Evolutionary conservation across 2,888 invertebrate genomes (phyloP), one percentile per base, ranked within the genome.

Genomic region (Cataglyphis cursor): DNA sequence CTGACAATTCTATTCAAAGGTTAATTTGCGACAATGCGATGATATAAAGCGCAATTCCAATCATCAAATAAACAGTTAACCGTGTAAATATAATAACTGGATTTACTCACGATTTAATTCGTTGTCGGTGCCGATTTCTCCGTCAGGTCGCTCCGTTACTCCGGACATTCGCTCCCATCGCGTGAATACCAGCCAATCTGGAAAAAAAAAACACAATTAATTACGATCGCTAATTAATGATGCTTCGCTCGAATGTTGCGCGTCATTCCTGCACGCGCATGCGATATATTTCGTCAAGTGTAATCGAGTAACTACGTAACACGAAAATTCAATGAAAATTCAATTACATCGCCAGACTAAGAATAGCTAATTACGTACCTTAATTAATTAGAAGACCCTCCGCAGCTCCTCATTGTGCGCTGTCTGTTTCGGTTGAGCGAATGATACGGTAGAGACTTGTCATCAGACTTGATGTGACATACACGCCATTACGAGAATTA

Each of bases 51-150:
- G 48, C 31, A 21, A 31, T 31, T 70, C 28, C 41, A 57, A 70
- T 57, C 41, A 41, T 68, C 41, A 41, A 68, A 57, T 57, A 68
- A 68, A 31, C 41, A 57, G 41, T 57, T 41, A 70, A 57, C 41
- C 21, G 41, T 70, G 54, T 31, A 78, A 78, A 78, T 78, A 70
- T 70, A 68, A 76, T 24, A 66, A 76, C 41, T 41, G 54, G 12
- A 41, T 70, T 57, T 75, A 65, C 24, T 75, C 66, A 51, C 24
- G 21, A 12, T 48, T 35, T 51, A 35, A 35, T 48, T 35, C 35
- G 24, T 75, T 65, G 31, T 31, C 64, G 18, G 18, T 31, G 21
- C 18, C 35, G 10, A 51, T 51, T 51, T 21, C 41, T 59, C 24
- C 24, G 41, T 61, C 57, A 21, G 21, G 21, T 38, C 12, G 15